Evolutionary conservation across 2,113 vertebrate species (phyloP).

Genomic region (Natator depressus): DNA sequence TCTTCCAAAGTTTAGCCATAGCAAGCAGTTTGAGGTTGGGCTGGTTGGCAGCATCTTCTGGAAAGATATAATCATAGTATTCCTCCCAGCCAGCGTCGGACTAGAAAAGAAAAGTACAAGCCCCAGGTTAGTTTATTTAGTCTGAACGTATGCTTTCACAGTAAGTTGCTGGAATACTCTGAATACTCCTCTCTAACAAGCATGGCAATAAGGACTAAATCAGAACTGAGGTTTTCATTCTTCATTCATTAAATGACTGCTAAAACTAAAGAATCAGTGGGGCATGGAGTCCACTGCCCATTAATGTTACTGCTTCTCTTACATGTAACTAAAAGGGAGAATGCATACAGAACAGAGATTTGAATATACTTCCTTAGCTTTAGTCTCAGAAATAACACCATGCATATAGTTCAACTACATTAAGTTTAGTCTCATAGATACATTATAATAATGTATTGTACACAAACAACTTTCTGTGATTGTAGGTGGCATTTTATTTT

Average conservation of each 20-base stretch:
- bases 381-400: background rate
- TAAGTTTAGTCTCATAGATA: background rate
- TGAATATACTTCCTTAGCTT: background rate
- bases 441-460: background rate
- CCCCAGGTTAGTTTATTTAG: background rate
- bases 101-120: constrained; percentile 70
- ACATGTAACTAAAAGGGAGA: background rate
- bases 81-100: constrained; percentile 98
- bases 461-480: background rate
- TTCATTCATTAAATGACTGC: background rate
- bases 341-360: background rate
- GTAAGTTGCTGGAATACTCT: background rate
- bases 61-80: constrained; percentile 99
- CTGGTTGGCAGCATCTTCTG: constrained; percentile 97
- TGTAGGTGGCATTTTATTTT: too few species aligned
- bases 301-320: background rate
- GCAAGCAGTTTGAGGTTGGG: constrained; percentile 98
- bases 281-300: background rate
- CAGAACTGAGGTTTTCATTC: background rate
- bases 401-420: background rate
- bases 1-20: constrained; percentile 99
- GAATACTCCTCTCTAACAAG: background rate
- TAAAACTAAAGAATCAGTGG: background rate
- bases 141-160: background rate
- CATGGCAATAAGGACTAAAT: background rate